These are phyloP conservation scores for Ophiothrix spiculata DNA, from an alignment of 35 echinoderm and acorn worm species.

Conservation along the genomic window DNA sequence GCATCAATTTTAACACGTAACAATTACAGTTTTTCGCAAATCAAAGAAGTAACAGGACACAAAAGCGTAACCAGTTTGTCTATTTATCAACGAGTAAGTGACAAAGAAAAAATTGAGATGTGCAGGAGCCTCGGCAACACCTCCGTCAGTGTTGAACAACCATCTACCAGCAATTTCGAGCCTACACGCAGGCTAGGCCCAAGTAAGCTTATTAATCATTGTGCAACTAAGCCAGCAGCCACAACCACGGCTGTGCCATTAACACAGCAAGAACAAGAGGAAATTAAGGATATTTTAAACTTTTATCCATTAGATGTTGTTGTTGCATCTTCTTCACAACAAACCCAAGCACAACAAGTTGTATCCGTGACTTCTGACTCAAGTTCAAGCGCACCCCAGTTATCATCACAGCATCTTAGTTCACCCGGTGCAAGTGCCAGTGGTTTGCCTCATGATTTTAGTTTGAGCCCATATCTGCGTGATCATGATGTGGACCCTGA, in stretches of 20 bases:
- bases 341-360: background rate
- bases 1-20: conserved; percentile 11
- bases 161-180: background rate
- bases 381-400: background rate
- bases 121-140: background rate
- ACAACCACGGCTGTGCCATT: background rate
- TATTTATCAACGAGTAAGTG: conserved; percentile 19
- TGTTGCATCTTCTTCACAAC: background rate
- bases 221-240: background rate
- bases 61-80: conserved; percentile 7
- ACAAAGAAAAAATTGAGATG: conserved; percentile 2
- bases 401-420: background rate
- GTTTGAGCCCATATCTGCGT: background rate
- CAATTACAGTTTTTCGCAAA: background rate
- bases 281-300: background rate
- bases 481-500: background rate
- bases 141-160: background rate
- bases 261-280: background rate
- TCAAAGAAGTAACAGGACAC: conserved; percentile 34
- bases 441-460: background rate
- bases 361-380: background rate
- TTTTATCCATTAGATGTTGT: background rate
- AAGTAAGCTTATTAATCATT: background rate
- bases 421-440: background rate
- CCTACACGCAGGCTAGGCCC: background rate